phyloP scores from a whole-genome alignment of 2,113 vertebrate genomes.

The Astur gentilis region DNA sequence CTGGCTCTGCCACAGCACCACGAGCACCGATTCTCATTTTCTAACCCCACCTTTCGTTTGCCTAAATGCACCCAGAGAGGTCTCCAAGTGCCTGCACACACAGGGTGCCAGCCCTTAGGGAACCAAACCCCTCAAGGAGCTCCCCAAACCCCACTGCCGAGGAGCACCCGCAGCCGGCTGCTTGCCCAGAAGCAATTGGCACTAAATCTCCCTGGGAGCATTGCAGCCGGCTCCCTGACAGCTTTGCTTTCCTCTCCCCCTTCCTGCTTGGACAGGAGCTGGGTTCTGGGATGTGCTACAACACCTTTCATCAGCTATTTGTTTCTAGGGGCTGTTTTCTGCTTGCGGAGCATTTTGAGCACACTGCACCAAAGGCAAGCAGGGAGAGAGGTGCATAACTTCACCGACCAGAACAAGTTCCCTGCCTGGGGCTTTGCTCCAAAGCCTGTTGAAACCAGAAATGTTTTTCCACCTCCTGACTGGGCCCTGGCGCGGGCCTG shows the following conservation, averaged over 20 bases:
- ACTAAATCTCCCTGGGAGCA: accelerated
- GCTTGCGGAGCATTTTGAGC: not conserved
- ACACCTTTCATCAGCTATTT: not conserved
- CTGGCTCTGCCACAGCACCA: not conserved
- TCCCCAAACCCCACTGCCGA: not conserved
- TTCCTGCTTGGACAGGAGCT: not conserved
- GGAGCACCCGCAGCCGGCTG: not conserved
- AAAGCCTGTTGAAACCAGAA: conserved; percentile 7
- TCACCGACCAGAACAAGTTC: not conserved
- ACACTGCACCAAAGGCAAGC: not conserved
- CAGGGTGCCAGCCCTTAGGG: accelerated
- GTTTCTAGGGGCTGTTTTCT: not conserved
- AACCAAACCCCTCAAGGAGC: not conserved
- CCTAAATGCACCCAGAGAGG: not conserved
- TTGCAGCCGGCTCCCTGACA: accelerated
- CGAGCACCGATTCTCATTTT: accelerated
- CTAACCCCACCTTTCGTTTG: not conserved
- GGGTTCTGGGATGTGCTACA: not conserved
- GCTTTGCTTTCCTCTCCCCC: not conserved
- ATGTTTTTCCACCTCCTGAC: not conserved
- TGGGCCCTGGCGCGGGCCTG: accelerated
- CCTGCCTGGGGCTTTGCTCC: not conserved
- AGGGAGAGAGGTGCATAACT: not conserved
- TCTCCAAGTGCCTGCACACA: not conserved
- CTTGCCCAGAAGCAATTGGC: not conserved